Evolutionary conservation across 92 coral and sea anemone genomes (phyloP).

Genomic region (Actinernus sp.): DNA sequence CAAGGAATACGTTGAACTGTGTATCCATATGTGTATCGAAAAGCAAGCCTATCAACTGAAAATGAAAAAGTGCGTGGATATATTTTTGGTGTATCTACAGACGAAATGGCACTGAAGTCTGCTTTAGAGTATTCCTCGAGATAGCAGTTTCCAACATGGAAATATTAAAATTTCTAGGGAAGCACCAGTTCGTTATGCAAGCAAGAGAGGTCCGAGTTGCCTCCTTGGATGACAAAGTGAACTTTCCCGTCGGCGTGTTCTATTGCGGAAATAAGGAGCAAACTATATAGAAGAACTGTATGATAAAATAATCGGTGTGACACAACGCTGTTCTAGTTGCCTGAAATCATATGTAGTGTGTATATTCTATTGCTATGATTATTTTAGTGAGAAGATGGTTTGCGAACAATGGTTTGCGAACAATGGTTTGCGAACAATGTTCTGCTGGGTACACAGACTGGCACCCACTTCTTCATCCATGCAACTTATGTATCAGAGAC

Average conservation of each 20-base stretch:
- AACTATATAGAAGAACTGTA: conserved; percentile 24
- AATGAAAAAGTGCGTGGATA: conserved; percentile 29
- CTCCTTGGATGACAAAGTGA: conserved; percentile 22
- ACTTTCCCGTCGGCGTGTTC: conserved; percentile 43
- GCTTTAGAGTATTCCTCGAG: conserved; percentile 43
- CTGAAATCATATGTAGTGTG: conserved; percentile 23
- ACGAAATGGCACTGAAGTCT: conserved; percentile 59
- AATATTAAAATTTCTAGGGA: conserved; percentile 11
- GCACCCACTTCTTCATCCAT: conserved; percentile 64
- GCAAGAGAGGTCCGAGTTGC: conserved; percentile 49
- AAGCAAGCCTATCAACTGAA: conserved; percentile 27
- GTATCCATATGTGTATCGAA: conserved; percentile 49
- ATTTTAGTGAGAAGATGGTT: conserved; percentile 19
- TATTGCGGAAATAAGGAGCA: conserved; percentile 50
- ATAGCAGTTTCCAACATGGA: conserved; percentile 11
- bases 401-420: too few species aligned
- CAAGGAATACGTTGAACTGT: conserved; percentile 40
- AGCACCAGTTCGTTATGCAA: conserved; percentile 35
- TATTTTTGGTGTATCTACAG: conserved; percentile 43
- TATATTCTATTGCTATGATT: conserved; percentile 31
- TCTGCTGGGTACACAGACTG: conserved; percentile 20
- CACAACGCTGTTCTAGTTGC: conserved; percentile 32
- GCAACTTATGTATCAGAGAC: conserved; percentile 23
- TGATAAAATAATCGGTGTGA: conserved; percentile 11
- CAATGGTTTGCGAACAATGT: conserved; percentile 19